These are phyloP conservation scores for Podarcis muralis DNA, from an alignment of 2,113 vertebrate species.

Conservation along the genomic window DNA sequence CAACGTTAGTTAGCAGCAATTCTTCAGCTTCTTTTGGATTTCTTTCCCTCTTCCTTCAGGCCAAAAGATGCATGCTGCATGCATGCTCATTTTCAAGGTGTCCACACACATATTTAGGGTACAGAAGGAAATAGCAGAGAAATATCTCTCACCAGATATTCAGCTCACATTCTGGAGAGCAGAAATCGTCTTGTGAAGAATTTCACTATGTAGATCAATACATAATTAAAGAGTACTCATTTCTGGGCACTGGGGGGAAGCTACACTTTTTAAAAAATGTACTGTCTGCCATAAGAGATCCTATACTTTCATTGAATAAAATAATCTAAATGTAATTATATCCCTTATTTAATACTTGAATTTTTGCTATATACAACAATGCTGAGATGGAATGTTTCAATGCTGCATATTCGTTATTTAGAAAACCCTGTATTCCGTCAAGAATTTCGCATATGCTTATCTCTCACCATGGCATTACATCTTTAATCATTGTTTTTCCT, in stretches of 20 bases:
- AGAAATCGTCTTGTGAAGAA: background rate
- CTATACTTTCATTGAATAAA: background rate
- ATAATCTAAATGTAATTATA: background rate
- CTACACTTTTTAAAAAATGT: background rate
- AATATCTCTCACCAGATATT: background rate
- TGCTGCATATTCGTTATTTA: background rate
- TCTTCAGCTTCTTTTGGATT: background rate
- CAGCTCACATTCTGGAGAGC: background rate
- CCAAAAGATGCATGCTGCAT: background rate
- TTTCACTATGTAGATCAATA: background rate
- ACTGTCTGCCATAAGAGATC: background rate
- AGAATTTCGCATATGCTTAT: slow-evolving; percentile 52
- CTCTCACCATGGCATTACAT: slow-evolving; percentile 42
- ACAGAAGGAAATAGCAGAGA: background rate
- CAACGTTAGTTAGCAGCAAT: background rate
- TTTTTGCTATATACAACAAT: background rate
- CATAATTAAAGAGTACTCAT: background rate
- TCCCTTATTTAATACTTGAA: background rate
- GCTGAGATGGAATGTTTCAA: background rate
- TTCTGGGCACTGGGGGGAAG: background rate
- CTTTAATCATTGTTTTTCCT: slow-evolving; percentile 61
- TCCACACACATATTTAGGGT: no score
- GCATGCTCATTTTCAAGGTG: background rate
- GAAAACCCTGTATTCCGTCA: slow-evolving; percentile 21
- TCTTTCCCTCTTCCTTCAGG: background rate